Base-by-base conservation (phyloP, 2,797 vertebrate genomes). In the Malacoraja senta region DNA sequence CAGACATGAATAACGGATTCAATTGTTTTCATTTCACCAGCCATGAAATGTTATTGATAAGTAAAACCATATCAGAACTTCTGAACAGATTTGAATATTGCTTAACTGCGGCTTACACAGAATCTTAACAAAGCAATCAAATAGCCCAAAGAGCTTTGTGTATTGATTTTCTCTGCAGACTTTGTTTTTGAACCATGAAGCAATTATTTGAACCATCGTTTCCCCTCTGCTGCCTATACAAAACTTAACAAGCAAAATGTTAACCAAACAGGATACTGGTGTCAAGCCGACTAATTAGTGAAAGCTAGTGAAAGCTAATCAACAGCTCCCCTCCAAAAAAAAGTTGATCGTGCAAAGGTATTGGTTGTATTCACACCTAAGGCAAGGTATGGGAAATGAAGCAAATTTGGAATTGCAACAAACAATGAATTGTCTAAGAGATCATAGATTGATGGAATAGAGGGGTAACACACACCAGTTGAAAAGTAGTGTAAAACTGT, bases 11-110 rank as follows among this genome's bases (percentile, higher is more conserved):
- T 86, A 86, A n/a, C 12, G 10, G 58, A 35, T 10, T 86, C 61
- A 63, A 86, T 63, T n/a, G 26, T 84, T 84, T n/a, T n/a, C 58
- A 63, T 13, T 83, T 83, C 81, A 83, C 53, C 81, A 29, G 81
- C 9, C 12, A 3, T 86, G n/a, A 86, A 6, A 63, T 63, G 26
- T 63, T 86, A n/a, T 29, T 6, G 53, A 15, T 29, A 29, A 63
- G 58, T 24, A 61, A 63, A 86, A 86, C 32, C 83, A 86, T 61
- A 15, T 63, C 58, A 61, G 29, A 86, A 86, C n/a, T 29, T n/a
- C 12, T 7, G 53, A 84, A n/a, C 2, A 61, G 44, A 29, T 84
- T 53, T 84, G 21, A 84, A 29, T 81, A 26, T 29, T 6, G 29
- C 44, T 88, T 65, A 88, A 88, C n/a, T 32, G 29, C 32, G 61